phyloP scores from a whole-genome alignment of 2,888 invertebrate species.

The Empis stercorea region DNA sequence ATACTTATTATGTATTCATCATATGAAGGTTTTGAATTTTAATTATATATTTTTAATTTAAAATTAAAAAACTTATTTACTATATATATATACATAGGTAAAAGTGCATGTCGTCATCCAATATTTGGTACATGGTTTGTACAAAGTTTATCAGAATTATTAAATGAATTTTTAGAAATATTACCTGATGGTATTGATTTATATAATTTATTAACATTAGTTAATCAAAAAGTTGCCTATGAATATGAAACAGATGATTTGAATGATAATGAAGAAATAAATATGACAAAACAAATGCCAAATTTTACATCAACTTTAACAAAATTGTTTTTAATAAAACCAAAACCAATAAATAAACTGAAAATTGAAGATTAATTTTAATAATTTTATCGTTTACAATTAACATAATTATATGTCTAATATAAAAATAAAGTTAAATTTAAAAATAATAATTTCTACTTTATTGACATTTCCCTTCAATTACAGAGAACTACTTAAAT shows the following conservation, averaged over 20 bases:
- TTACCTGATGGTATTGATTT: constrained; percentile 42
- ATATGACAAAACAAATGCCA: constrained; percentile 55
- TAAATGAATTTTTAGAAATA: constrained; percentile 34
- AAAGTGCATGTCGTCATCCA: constrained; percentile 47
- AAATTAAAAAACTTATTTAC: too few species aligned
- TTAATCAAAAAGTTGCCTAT: constrained; percentile 49
- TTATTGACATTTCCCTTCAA: too few species aligned
- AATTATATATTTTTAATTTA: too few species aligned
- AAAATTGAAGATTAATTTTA: too few species aligned
- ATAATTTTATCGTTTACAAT: too few species aligned
- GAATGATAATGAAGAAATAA: constrained; percentile 29
- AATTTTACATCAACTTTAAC: constrained; percentile 54
- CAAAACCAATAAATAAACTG: background rate
- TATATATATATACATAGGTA: too few species aligned
- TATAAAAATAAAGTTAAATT: too few species aligned
- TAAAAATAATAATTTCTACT: too few species aligned
- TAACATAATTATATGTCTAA: too few species aligned
- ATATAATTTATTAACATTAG: constrained; percentile 47
- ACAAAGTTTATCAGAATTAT: constrained; percentile 47
- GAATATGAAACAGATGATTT: constrained; percentile 45
- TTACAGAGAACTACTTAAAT: too few species aligned
- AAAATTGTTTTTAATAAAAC: constrained; percentile 33
- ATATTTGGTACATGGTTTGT: constrained; percentile 60
- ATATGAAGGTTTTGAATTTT: constrained; percentile 51
- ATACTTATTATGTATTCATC: constrained; percentile 56